These are phyloP conservation scores for Drepana arcuata DNA, from an alignment of 1,140 invertebrate species.

Conservation along the genomic window DNA sequence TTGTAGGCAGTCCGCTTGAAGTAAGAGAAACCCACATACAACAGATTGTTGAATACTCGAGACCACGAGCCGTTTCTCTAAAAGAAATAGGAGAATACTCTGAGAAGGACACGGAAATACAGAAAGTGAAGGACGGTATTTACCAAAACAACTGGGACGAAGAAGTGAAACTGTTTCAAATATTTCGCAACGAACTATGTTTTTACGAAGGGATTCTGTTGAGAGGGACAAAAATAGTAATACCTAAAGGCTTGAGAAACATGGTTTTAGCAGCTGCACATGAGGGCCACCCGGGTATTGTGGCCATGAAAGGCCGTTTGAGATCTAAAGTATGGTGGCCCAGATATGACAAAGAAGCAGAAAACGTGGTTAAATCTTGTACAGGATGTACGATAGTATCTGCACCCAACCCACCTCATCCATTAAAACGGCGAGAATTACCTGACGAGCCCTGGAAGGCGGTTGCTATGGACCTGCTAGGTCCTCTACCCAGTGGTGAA, in stretches of 20 bases:
- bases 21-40: conserved; percentile 14
- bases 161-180: conserved; percentile 9
- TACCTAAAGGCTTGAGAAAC: conserved; percentile 22
- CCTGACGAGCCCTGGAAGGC: conserved; percentile 23
- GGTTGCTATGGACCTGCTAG: conserved; percentile 26
- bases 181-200: conserved; percentile 17
- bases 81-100: conserved; percentile 11
- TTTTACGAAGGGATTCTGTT: conserved; percentile 12
- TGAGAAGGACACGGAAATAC: conserved; percentile 12
- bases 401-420: conserved; percentile 19
- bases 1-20: not conserved
- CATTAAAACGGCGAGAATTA: conserved; percentile 24
- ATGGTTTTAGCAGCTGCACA: conserved; percentile 44
- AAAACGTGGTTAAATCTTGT: conserved; percentile 40
- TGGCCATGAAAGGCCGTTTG: conserved; percentile 71
- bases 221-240: conserved; percentile 26
- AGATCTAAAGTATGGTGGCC: conserved; percentile 71
- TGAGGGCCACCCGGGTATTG: conserved; percentile 67
- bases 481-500: conserved; percentile 23
- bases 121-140: conserved; percentile 8
- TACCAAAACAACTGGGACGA: conserved; percentile 10
- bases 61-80: conserved; percentile 12
- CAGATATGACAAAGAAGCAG: conserved; percentile 60
- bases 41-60: conserved; percentile 14
- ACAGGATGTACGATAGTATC: conserved; percentile 46